phyloP scores from a whole-genome alignment of 1,140 invertebrate species.

The Bombus superbus region DNA sequence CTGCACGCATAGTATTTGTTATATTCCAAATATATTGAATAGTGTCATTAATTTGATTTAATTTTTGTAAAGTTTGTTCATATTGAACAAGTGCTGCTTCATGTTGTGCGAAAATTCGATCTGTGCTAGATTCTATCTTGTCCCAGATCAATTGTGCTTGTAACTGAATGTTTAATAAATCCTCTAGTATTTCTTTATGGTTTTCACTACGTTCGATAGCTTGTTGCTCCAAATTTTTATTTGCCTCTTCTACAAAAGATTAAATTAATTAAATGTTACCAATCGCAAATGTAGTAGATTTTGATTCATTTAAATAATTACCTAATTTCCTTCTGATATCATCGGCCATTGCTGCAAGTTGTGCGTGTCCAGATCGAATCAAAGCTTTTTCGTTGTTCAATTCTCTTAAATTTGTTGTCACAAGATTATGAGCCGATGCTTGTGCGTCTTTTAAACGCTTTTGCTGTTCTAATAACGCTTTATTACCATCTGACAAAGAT shows the following conservation, averaged over 20 bases:
- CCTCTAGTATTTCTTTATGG: constrained; percentile 84
- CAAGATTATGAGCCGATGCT: constrained; percentile 80
- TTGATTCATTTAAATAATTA: constrained; percentile 62
- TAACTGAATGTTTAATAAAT: constrained; percentile 84
- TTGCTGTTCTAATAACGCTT: constrained; percentile 84
- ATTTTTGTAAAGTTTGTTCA: constrained; percentile 83
- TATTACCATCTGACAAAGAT: constrained; percentile 82
- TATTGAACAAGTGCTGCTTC: constrained; percentile 83
- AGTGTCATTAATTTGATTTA: constrained; percentile 85
- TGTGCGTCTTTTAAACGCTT: constrained; percentile 83
- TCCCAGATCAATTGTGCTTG: constrained; percentile 84
- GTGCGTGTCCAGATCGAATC: constrained; percentile 84
- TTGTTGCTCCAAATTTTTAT: constrained; percentile 82
- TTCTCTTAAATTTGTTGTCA: constrained; percentile 84
- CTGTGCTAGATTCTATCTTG: constrained; percentile 82
- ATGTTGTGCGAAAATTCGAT: constrained; percentile 84
- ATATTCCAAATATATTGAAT: constrained; percentile 83
- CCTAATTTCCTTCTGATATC: constrained; percentile 84
- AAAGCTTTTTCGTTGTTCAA: constrained; percentile 85
- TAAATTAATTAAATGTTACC: not conserved
- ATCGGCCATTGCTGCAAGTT: constrained; percentile 84
- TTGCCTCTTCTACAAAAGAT: constrained; percentile 80
- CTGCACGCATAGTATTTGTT: constrained; percentile 81
- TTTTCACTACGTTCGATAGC: constrained; percentile 79
- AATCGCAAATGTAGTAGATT: not conserved